Evolutionary conservation across 2,797 vertebrate species (phyloP).

Genomic region (Dromococcyx pavoninus): DNA sequence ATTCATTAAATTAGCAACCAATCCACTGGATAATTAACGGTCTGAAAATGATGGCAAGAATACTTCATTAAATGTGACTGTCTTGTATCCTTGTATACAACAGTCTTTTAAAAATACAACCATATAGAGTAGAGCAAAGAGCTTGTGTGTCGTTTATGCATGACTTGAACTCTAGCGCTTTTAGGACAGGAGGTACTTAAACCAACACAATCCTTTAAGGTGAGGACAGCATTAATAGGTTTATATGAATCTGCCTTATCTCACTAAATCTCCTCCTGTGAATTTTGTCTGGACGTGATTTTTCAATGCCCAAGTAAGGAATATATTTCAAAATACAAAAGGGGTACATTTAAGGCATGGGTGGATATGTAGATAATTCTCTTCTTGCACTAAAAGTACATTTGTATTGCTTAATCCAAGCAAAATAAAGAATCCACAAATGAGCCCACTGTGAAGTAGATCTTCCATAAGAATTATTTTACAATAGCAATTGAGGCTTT

Average conservation of each 20-base stretch:
- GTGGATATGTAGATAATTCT: background rate
- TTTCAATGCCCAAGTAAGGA: background rate
- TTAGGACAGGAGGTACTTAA: background rate
- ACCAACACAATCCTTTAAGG: background rate
- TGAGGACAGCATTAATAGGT: background rate
- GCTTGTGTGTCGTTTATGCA: background rate
- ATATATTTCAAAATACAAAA: background rate
- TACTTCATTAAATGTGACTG: background rate
- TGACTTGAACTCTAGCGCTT: background rate
- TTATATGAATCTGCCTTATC: background rate
- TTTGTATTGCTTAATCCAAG: background rate
- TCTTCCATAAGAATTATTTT: background rate
- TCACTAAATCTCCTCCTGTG: background rate
- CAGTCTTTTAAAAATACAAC: background rate
- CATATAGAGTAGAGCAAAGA: background rate
- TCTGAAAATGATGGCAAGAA: background rate
- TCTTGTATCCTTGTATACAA: background rate
- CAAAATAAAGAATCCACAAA: background rate
- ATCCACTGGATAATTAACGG: background rate
- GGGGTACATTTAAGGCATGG: background rate
- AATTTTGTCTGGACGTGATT: background rate
- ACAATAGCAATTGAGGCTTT: background rate
- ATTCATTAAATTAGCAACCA: background rate
- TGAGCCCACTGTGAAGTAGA: background rate
- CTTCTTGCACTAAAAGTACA: background rate